These are phyloP conservation scores for Teleiodes luculella DNA, from an alignment of 2,888 invertebrate species.

Conservation along the genomic window DNA sequence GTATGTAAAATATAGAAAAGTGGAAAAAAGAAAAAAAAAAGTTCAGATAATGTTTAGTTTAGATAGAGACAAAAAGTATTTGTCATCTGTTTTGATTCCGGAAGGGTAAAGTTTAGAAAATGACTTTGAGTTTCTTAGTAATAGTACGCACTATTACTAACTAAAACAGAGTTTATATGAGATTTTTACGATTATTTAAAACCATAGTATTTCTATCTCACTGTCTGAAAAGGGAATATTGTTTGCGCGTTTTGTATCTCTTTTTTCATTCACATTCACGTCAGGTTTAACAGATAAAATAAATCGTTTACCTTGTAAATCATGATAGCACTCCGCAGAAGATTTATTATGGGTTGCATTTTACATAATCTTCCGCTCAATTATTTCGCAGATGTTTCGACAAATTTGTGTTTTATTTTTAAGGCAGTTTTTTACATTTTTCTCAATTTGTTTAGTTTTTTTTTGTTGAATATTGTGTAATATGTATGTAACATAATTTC, in stretches of 20 bases:
- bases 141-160: too few relatives aligned
- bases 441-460: neutral
- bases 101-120: too few relatives aligned
- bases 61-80: too few relatives aligned
- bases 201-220: neutral
- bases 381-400: neutral
- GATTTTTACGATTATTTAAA: too few relatives aligned
- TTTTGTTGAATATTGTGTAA: neutral
- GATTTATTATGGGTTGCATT: constrained; percentile 3
- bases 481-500: too few relatives aligned
- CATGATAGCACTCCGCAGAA: constrained; percentile 5
- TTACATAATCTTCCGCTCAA: neutral
- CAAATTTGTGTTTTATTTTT: neutral
- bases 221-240: neutral
- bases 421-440: too few relatives aligned
- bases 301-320: constrained; percentile 3
- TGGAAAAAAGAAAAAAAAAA: too few relatives aligned
- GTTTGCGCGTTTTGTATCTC: neutral
- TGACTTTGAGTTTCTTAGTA: too few relatives aligned
- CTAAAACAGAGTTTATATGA: too few relatives aligned
- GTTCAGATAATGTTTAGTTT: too few relatives aligned
- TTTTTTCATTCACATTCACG: neutral
- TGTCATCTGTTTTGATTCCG: too few relatives aligned
- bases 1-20: too few relatives aligned
- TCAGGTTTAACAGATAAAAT: constrained; percentile 6